A percentile compares a stretch with the other conserved stretches of the same genome.
Evolutionary conservation across 2,797 vertebrate genomes (phyloP).

Genomic region (Scyliorhinus canicula): DNA sequence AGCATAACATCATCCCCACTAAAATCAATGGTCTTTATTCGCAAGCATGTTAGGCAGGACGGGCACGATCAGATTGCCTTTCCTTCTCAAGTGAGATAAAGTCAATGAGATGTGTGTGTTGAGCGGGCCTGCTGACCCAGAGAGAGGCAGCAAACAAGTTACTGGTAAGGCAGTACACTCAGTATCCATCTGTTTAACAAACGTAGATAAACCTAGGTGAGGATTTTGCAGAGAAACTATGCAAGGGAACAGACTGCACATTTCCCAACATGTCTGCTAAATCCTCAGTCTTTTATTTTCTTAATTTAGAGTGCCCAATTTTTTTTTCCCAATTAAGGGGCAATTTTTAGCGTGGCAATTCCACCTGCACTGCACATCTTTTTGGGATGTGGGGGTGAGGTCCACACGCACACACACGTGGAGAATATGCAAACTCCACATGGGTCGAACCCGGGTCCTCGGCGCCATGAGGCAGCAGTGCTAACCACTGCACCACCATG

Average conservation of each 20-base stretch:
- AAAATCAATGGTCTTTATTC: constrained; percentile 20
- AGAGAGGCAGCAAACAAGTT: not conserved
- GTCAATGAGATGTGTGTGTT: not conserved
- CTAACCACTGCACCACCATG: too few relatives aligned
- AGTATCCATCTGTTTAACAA: not conserved
- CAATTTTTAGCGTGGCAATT: too few relatives aligned
- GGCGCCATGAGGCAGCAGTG: too few relatives aligned
- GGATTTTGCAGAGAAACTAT: not conserved
- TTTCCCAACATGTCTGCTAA: not conserved
- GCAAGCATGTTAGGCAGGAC: not conserved
- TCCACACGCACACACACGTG: too few relatives aligned
- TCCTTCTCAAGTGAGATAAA: not conserved
- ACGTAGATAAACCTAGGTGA: not conserved
- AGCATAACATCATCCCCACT: not conserved
- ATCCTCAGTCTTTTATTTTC: constrained; percentile 17
- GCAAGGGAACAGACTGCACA: not conserved
- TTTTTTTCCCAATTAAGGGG: too few relatives aligned
- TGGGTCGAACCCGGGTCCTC: too few relatives aligned
- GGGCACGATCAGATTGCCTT: not conserved
- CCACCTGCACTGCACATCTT: too few relatives aligned
- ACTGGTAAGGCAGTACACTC: not conserved
- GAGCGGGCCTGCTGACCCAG: not conserved
- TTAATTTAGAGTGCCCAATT: too few relatives aligned
- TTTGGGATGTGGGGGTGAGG: too few relatives aligned
- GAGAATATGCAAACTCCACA: too few relatives aligned